Evolutionary conservation across 1,140 invertebrate species (phyloP).

Genomic region (Camponotus floridanus): DNA sequence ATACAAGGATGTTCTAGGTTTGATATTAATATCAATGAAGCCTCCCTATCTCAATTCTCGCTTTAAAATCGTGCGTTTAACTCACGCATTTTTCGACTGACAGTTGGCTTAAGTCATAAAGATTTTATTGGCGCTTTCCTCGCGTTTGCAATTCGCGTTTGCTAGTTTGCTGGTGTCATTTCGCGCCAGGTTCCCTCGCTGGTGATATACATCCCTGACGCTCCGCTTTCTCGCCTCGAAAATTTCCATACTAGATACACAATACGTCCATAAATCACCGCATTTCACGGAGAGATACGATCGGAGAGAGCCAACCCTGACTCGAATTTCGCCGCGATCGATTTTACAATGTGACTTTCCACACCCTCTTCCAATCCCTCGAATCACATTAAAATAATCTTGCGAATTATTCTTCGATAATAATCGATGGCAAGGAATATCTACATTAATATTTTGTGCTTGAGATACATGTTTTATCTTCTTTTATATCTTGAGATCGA

Average conservation of each 20-base stretch:
- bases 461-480: neutral
- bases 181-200: conserved; percentile 41
- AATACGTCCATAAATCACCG: conserved; percentile 57
- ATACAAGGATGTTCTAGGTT: neutral
- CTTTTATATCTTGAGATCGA: neutral
- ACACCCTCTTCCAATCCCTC: conserved; percentile 4
- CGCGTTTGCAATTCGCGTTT: conserved; percentile 50
- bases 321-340: conserved; percentile 64
- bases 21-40: neutral
- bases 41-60: neutral
- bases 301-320: conserved; percentile 45
- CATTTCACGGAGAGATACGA: conserved; percentile 60
- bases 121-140: conserved; percentile 42
- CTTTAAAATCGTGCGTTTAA: conserved; percentile 15
- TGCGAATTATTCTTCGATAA: neutral
- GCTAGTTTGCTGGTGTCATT: conserved; percentile 56
- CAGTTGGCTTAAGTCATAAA: neutral
- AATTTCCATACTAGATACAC: conserved; percentile 69
- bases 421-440: conserved; percentile 24
- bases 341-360: conserved; percentile 63
- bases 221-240: conserved; percentile 62
- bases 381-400: conserved; percentile 47
- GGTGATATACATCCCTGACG: conserved; percentile 33
- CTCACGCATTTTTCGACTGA: neutral
- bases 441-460: neutral